Evolutionary conservation across 1,140 invertebrate genomes (phyloP), one percentile per base, ranked within the genome.

Genomic region (Melitaea cinxia): DNA sequence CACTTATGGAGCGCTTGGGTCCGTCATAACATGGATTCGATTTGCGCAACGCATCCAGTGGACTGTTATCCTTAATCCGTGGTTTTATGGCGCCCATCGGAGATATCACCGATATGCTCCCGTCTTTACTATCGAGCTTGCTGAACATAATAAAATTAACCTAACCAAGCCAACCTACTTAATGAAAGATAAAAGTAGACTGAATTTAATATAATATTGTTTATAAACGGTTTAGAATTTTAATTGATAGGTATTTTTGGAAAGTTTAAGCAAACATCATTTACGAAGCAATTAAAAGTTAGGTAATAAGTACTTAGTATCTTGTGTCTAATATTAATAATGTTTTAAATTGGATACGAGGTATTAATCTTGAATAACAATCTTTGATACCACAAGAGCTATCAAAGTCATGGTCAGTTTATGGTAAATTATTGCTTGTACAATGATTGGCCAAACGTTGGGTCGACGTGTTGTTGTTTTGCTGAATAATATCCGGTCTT

Each of bases 401-500:
- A 23, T 47, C 10, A 21, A 50, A 57, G 28, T 30, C 24, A 53
- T 9, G 26, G 37, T 28, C 15, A 57, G 50, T 62, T 30, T 54
- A 56, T 35, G 28, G 15, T 24, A 67, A 63, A 77, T 68, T 61
- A 70, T 58, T 52, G 55, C 56, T 70, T 68, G 64, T 72, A 28
- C 73, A 77, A 77, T 77, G 74, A 74, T 56, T 50, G 61, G 26
- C 24, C 39, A 45, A 65, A 39, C 65, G 67, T 58, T 61, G 35
- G 63, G 19, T 12, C n/a, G 35, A 14, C 35, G n/a, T 45, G 39
- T 45, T 6, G 23, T 45, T 52, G 28, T 70, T 82, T 65, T 71
- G 85, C 78, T 77, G 77, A 75, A 52, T 88, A 83, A 88, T 63
- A 45, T 88, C 85, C 85, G 81, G 69, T 62, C 68, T 64, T 80